phyloP scores from a whole-genome alignment of 2,113 vertebrate genomes.

The Formicarius rufipectus region DNA sequence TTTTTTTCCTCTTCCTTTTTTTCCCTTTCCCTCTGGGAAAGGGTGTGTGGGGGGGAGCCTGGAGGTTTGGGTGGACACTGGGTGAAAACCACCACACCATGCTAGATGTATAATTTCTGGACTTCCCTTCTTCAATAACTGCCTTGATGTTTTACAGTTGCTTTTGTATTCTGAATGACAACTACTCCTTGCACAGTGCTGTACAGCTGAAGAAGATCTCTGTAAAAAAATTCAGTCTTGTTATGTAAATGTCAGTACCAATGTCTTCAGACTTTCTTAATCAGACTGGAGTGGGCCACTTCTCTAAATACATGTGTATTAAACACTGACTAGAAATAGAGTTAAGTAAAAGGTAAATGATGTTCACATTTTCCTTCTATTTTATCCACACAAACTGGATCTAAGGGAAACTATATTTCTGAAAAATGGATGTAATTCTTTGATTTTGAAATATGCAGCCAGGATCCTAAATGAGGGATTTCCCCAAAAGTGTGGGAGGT shows the following conservation, averaged over 20 bases:
- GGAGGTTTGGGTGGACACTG: too few species aligned
- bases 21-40: too few species aligned
- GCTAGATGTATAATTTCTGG: background rate
- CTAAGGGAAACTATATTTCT: background rate
- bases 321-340: background rate
- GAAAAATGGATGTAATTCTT: background rate
- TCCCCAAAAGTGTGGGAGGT: rapidly evolving
- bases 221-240: background rate
- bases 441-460: background rate
- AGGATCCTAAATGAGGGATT: background rate
- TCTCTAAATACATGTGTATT: background rate
- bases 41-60: too few species aligned
- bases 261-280: background rate
- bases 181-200: rapidly evolving
- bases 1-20: too few species aligned
- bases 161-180: background rate
- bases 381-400: background rate
- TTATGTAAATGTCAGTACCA: background rate
- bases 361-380: background rate
- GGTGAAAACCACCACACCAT: too few species aligned
- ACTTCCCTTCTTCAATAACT: background rate
- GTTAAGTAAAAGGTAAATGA: background rate
- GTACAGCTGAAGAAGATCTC: background rate
- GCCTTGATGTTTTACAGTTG: background rate
- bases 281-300: background rate